These are phyloP conservation scores for Drosophila rhopaloa DNA, from an alignment of 1,140 invertebrate species.

Conservation along the genomic window DNA sequence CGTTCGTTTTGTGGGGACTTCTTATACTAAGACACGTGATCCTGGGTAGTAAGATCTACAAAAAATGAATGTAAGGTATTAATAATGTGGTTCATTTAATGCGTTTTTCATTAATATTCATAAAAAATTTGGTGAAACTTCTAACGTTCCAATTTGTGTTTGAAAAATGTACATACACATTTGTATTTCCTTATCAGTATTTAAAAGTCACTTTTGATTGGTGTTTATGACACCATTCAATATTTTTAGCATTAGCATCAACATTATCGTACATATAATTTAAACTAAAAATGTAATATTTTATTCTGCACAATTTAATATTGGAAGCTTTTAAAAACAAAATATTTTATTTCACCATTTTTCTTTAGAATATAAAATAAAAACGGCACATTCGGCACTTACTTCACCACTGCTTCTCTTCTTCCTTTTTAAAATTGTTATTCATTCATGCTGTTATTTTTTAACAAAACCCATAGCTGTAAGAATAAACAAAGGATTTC, in stretches of 20 bases:
- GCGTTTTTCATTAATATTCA: neutral
- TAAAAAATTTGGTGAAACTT: neutral
- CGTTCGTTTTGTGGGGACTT: constrained; percentile 24
- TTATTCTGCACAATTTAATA: no score
- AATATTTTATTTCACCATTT: neutral
- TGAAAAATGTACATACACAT: no score
- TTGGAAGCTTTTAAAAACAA: no score
- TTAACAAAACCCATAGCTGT: constrained; percentile 19
- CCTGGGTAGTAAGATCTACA: constrained; percentile 13
- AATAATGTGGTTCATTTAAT: neutral
- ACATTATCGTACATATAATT: no score
- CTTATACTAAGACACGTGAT: constrained; percentile 53
- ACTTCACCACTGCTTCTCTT: constrained; percentile 19
- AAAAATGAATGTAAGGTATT: neutral
- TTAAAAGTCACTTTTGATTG: no score
- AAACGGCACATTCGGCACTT: neutral
- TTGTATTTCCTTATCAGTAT: no score
- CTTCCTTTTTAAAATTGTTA: constrained; percentile 1
- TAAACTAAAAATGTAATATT: no score
- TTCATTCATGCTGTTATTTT: constrained; percentile 27
- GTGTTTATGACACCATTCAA: no score
- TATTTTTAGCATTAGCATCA: no score
- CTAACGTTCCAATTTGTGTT: neutral
- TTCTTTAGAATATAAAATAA: neutral
- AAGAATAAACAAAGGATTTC: neutral